These are phyloP conservation scores for Erinaceus europaeus DNA, from an alignment of 2,113 vertebrate species.

Conservation along the genomic window DNA sequence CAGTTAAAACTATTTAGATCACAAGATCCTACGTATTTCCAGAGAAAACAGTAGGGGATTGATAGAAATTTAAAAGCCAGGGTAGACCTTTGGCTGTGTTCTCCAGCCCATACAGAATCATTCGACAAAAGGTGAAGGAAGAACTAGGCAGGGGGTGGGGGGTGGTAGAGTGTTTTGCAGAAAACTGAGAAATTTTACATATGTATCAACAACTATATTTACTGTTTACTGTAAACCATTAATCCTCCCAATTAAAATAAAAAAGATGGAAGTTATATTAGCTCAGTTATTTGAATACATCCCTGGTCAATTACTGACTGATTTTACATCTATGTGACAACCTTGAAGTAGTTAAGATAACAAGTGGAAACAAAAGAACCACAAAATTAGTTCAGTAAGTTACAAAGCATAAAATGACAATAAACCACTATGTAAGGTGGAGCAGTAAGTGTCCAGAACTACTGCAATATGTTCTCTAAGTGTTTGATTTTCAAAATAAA, in stretches of 20 bases:
- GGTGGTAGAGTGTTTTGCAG: too few relatives aligned
- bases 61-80: not conserved
- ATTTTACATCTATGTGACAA: not conserved
- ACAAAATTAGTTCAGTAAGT: not conserved
- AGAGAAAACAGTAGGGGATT: not conserved
- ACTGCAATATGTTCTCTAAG: not conserved
- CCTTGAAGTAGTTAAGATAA: not conserved
- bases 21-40: not conserved
- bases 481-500: not conserved
- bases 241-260: too few relatives aligned
- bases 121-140: not conserved
- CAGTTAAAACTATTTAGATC: not conserved
- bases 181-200: too few relatives aligned
- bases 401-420: not conserved
- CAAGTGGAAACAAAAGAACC: not conserved
- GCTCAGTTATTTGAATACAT: not conserved
- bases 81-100: not conserved
- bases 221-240: too few relatives aligned
- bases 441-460: not conserved
- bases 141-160: too few relatives aligned
- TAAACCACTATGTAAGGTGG: accelerated
- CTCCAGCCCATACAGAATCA: not conserved
- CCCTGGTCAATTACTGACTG: not conserved
- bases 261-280: not conserved
- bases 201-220: too few relatives aligned